These are phyloP conservation scores for Cossypha caffra DNA, from an alignment of 2,797 vertebrate species.

Conservation along the genomic window DNA sequence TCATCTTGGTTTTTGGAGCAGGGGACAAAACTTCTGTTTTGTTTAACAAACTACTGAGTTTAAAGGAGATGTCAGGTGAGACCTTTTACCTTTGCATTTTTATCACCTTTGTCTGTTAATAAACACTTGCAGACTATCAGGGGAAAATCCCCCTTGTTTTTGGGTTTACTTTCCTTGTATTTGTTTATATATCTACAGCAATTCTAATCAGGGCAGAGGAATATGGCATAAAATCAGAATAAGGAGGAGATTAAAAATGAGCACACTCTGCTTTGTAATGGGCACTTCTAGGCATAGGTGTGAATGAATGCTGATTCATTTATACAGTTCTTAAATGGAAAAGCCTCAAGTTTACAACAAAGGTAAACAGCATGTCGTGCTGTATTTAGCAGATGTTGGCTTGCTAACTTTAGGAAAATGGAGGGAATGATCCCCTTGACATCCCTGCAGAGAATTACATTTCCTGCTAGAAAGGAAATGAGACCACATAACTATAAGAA, in stretches of 20 bases:
- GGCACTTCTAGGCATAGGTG: not conserved
- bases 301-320: not conserved
- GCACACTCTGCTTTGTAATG: not conserved
- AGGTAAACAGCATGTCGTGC: not conserved
- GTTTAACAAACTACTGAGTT: not conserved
- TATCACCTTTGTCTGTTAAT: constrained; percentile 29
- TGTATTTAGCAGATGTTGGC: not conserved
- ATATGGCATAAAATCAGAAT: constrained; percentile 59
- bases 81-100: constrained; percentile 40
- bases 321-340: not conserved
- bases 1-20: not conserved
- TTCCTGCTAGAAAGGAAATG: not conserved
- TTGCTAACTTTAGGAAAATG: not conserved
- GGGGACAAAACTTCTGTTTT: not conserved
- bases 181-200: not conserved
- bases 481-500: not conserved
- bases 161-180: not conserved
- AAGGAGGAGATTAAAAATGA: constrained; percentile 43
- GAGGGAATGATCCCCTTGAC: not conserved
- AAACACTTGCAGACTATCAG: not conserved
- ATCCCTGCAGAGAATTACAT: not conserved
- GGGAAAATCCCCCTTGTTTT: not conserved
- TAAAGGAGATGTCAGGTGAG: not conserved
- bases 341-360: not conserved
- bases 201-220: not conserved